These are phyloP conservation scores for Scleropages formosus DNA, from an alignment of 2,797 vertebrate species.

Conservation along the genomic window DNA sequence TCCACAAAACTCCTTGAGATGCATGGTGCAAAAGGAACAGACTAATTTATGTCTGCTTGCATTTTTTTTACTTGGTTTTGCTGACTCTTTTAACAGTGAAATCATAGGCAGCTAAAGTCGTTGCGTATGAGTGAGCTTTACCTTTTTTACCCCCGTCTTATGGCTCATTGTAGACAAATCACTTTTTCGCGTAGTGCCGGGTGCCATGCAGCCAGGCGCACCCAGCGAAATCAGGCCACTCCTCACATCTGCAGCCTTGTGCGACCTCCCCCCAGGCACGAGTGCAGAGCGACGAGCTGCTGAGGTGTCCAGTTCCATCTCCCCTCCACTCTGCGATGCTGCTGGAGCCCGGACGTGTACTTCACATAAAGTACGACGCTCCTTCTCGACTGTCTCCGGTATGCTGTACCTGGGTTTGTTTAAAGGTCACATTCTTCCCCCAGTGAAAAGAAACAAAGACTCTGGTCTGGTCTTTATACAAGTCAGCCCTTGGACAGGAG, in stretches of 20 bases:
- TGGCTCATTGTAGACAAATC: neutral
- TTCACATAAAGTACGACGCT: neutral
- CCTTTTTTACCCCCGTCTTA: neutral
- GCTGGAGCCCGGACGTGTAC: neutral
- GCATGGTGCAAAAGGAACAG: neutral
- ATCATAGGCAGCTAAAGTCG: neutral
- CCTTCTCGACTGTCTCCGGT: neutral
- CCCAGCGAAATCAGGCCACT: neutral
- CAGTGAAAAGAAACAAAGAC: slow-evolving; percentile 14
- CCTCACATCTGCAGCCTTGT: neutral
- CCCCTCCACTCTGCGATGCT: neutral
- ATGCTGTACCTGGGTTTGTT: slow-evolving; percentile 15
- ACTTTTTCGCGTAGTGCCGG: neutral
- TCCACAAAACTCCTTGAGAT: neutral
- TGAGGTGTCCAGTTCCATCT: neutral
- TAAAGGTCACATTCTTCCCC: slow-evolving; percentile 18
- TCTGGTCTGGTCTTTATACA: slow-evolving; percentile 18
- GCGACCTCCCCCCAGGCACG: neutral
- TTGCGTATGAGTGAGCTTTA: neutral
- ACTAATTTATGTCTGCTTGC: neutral
- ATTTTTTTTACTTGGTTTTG: neutral
- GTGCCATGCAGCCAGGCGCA: too few relatives aligned
- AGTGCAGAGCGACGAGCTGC: neutral
- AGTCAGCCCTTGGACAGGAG: slow-evolving; percentile 18
- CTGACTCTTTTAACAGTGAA: neutral